Base-by-base conservation (phyloP, 2,797 vertebrate genomes). In the Coregonus ussuriensis region DNA sequence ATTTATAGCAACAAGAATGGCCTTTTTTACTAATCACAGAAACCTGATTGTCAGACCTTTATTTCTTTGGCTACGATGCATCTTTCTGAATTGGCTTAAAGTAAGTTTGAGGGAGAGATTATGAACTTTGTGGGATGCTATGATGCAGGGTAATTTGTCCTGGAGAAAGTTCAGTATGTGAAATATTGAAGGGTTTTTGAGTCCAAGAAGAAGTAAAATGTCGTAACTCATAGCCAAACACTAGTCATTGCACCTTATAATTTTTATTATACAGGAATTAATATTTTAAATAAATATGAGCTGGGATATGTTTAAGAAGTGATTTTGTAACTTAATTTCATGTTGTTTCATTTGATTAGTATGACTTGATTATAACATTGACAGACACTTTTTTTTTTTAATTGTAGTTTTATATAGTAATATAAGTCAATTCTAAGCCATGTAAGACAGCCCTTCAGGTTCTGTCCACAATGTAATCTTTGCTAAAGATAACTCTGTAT, bases 391-490 rank as follows among this genome's bases (percentile, higher is more conserved):
- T 79, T 79, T 83, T 79, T 83, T 25, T 25, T 0, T 25, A 1
- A 6, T 76, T n/a, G 80, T 78, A 84, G 16, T 76, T 85, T 85
- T 29, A 54, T 72, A 9, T 78, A 71, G 71, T 72, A 77, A 63
- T 9, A 79, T 69, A 80, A 62, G 69, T 81, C 82, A 79, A 89
- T 63, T 31, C 78, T 75, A 86, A 86, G 84, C 85, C 89, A 88
- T 84, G 83, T 80, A 85, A 14, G 5, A 77, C 74, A 71, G 68
- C 53, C 21, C 66, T 33, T 73, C 54, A 37, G 31, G 41, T 35
- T 76, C 25, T 52, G 71, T 80, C 70, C 69, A 79, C 33, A 16
- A 63, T 21, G 53, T 35, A 37, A 14, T 29, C n/a, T 62, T 9
- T 25, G 62, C 33, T 21, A 74, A 56, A 73, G 13, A 41, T 62